A percentile compares a stretch with the other conserved stretches of the same genome.
Evolutionary conservation across 2,888 invertebrate genomes (phyloP).

Genomic region (Apamea crenata): DNA sequence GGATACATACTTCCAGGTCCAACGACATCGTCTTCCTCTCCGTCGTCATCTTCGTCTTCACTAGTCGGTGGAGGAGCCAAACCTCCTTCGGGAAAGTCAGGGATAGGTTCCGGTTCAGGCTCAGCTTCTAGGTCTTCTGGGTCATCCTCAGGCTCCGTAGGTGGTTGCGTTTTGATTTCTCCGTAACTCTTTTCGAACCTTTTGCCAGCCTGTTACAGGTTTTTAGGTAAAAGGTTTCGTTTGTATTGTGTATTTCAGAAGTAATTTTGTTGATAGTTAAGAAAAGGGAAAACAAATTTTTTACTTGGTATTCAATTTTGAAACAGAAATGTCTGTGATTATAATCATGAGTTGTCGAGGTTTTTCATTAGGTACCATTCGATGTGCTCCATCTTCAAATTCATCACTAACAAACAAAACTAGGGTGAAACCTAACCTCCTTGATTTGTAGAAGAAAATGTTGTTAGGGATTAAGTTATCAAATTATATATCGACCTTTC

Average conservation of each 20-base stretch:
- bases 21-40: constrained; percentile 24
- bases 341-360: neutral
- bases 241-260: neutral
- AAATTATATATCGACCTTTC: neutral
- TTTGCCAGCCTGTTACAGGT: constrained; percentile 82
- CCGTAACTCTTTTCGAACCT: constrained; percentile 89
- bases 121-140: constrained; percentile 39
- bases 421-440: neutral
- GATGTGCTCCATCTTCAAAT: neutral
- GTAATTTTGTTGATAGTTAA: neutral
- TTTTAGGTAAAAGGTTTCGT: too few relatives aligned
- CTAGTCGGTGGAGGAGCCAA: constrained; percentile 25
- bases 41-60: constrained; percentile 45
- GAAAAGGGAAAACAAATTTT: neutral
- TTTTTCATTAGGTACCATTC: neutral
- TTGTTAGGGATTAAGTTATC: neutral
- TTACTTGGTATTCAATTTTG: neutral
- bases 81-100: constrained; percentile 31
- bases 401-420: neutral
- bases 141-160: constrained; percentile 37
- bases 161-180: constrained; percentile 26
- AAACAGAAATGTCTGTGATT: neutral
- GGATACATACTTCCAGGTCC: constrained; percentile 36
- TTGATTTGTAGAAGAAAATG: neutral
- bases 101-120: constrained; percentile 28